Evolutionary conservation across 2,888 invertebrate genomes (phyloP).

Genomic region (Gisinianus flammeolus): DNA sequence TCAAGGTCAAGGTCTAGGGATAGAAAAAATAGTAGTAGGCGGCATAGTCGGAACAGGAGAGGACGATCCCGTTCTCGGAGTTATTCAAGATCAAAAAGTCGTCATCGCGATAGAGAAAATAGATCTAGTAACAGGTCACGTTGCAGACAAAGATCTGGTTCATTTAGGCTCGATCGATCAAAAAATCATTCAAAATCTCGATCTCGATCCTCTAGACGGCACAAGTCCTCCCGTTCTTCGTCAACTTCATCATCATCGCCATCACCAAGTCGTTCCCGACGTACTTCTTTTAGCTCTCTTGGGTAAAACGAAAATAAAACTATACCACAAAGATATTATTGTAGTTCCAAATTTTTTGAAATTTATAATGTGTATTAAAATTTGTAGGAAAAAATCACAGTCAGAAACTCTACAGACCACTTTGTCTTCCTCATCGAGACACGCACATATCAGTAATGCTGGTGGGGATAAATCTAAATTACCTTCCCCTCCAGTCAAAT

Average conservation of each 20-base stretch:
- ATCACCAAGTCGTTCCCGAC: constrained; percentile 12
- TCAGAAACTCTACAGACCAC: not conserved
- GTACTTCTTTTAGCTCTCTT: not conserved
- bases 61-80: not conserved
- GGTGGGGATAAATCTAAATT: constrained; percentile 30
- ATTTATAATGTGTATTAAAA: not conserved
- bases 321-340: not conserved
- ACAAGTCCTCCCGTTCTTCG: constrained; percentile 12
- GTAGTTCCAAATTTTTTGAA: not conserved
- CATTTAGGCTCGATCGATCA: constrained; percentile 24
- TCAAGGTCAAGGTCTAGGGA: not conserved
- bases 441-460: not conserved
- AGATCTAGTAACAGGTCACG: constrained; percentile 3
- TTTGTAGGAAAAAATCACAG: constrained; percentile 8
- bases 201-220: constrained; percentile 12
- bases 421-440: constrained; percentile 2
- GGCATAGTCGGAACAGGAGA: not conserved
- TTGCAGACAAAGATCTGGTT: constrained; percentile 38
- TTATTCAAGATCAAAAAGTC: not conserved
- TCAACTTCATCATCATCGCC: constrained; percentile 24
- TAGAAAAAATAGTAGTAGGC: not conserved
- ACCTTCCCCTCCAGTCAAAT: constrained; percentile 58
- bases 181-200: constrained; percentile 3
- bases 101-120: not conserved
- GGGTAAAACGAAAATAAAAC: not conserved